Base-by-base conservation (phyloP, 1,140 invertebrate genomes). In the Melanaphis sacchari region DNA sequence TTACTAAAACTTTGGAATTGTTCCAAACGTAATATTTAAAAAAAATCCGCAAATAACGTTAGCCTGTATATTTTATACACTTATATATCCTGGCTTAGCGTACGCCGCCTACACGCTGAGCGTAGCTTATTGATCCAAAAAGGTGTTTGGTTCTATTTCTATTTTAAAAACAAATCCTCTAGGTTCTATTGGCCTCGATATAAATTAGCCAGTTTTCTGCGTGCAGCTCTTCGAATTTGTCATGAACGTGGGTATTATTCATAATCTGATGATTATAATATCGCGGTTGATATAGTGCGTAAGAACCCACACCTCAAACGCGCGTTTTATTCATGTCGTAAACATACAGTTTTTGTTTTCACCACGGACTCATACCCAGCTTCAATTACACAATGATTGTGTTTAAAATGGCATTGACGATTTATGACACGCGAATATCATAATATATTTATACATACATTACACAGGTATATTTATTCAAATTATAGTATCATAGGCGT, bases 131-230 rank as follows among this genome's bases (percentile, higher is more conserved):
- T 82, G 41, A 46, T 92, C 90, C 90, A 92, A 82, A 92, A 92
- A 92, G 66, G 90, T 92, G 90, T 92, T 92, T 21, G n/a, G 90
- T 92, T 92, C 41, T 36, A 41, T 82, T 91, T 91, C 66, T 66
- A 85, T 76, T 94, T 89, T 91, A 84, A 76, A 82, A 54, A 54
- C 59, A 89, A 90, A 90, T 88, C 93, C 89, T 40, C 52, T 93
- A 8, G n/a, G 81, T 76, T 21, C 36, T 82, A 93, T 91, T 94
- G 38, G 84, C 66, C 93, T 91, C 91, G 91, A 94, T 94, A 93
- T 82, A 54, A 93, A 93, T 90, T 43, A 81, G 43, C 26, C 82
- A 52, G 36, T 91, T 88, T 84, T 88, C 59, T 59, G 54, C 85
- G 93, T 91, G 85, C 85, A 46, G 85, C 66, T 93, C 93, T 93